Percentiles rank a stretch among this genome's conserved stretches.
Conservation (phyloP, 1,140 invertebrate species). For the Parasteatoda tepidariorum region DNA sequence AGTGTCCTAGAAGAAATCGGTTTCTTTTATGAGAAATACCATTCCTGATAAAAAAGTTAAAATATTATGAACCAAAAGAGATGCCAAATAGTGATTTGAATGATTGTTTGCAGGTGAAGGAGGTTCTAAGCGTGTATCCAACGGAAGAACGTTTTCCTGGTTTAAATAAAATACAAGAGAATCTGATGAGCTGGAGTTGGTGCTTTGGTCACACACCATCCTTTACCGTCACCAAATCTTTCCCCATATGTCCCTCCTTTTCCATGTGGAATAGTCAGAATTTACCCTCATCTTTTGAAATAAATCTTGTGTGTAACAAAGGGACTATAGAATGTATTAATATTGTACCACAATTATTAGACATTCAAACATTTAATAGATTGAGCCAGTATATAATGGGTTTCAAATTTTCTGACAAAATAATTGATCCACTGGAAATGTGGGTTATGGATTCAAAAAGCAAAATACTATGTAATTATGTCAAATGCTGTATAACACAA, state of each 20-base stretch:
- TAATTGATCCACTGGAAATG: neutral
- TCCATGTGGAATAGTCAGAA: neutral
- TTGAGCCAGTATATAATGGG: slow-evolving; percentile 2
- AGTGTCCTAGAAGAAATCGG: no score
- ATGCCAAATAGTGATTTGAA: no score
- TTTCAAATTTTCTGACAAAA: neutral
- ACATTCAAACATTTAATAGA: neutral
- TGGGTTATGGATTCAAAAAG: neutral
- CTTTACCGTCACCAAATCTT: slow-evolving; percentile 72
- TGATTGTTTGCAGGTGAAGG: slow-evolving; percentile 70
- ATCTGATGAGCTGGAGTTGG: slow-evolving; percentile 87
- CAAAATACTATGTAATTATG: slow-evolving; percentile 3
- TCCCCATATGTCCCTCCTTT: slow-evolving; percentile 13
- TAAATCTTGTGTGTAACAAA: neutral
- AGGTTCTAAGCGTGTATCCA: slow-evolving; percentile 77
- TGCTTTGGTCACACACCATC: slow-evolving; percentile 87
- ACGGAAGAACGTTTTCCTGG: slow-evolving; percentile 88
- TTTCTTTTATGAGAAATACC: no score
- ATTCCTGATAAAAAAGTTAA: no score
- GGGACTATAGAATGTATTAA: slow-evolving; percentile 22
- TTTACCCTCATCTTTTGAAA: neutral
- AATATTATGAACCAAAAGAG: no score
- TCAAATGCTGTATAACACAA: slow-evolving; percentile 19
- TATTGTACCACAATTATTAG: slow-evolving; percentile 28
- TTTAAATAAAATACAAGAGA: slow-evolving; percentile 74